phyloP scores from a whole-genome alignment of 2,888 invertebrate genomes.

The Mongoloraphidia duomilia region DNA sequence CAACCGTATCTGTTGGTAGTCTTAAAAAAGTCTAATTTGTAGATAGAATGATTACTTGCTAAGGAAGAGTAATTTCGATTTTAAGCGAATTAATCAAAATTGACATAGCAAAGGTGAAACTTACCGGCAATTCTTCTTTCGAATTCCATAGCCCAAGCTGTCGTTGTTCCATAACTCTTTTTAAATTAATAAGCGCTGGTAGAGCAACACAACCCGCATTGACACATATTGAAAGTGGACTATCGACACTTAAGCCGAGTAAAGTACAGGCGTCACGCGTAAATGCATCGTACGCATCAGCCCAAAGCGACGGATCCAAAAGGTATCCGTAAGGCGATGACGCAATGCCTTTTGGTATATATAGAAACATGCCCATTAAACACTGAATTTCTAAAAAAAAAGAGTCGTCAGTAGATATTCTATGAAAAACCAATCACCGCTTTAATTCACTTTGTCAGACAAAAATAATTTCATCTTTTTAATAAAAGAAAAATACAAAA shows the following conservation, averaged over 20 bases:
- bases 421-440: too few species aligned
- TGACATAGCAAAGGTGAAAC: conserved; percentile 18
- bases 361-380: conserved; percentile 74
- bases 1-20: not conserved
- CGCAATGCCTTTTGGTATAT: conserved; percentile 60
- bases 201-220: conserved; percentile 87
- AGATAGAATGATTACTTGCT: not conserved
- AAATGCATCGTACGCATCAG: conserved; percentile 80
- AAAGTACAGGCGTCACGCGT: conserved; percentile 84
- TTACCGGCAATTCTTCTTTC: conserved; percentile 88
- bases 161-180: conserved; percentile 77
- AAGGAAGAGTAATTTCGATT: not conserved
- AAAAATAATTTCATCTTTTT: too few species aligned
- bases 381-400: conserved; percentile 54
- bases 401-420: too few species aligned
- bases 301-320: conserved; percentile 62
- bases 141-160: conserved; percentile 93
- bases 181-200: conserved; percentile 87
- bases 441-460: too few species aligned
- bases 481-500: too few species aligned
- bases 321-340: conserved; percentile 67
- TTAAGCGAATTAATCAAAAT: not conserved
- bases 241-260: conserved; percentile 77
- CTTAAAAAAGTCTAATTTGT: not conserved
- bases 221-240: conserved; percentile 82